Base-by-base conservation (phyloP, 1,140 invertebrate species). In the Drosophila kurseongensis region DNA sequence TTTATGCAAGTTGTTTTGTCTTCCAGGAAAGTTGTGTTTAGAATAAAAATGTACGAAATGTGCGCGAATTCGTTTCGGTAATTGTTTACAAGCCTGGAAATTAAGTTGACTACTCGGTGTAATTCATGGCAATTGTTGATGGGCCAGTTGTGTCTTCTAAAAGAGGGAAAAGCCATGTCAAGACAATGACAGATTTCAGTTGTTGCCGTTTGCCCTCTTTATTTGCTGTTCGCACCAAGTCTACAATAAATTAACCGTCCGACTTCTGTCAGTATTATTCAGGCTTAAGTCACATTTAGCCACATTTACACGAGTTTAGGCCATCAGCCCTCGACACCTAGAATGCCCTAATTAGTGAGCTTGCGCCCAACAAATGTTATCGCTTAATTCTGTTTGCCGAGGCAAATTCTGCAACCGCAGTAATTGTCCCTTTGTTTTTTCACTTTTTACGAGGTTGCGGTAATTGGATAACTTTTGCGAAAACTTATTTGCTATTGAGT, bases 1-100 rank as follows among this genome's bases (percentile, higher is more conserved):
- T 78, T 78, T 69, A 69, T 75, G 32, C 29, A 42, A 35, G 27
- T 50, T 63, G 27, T 65, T 52, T 65, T 72, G 40, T 41, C n/a
- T 35, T 13, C n/a, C 16, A 13, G 14, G 9, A 5, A 38, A 16
- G 16, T 29, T 67, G 59, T 41, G 45, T 16, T 65, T 36, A 14
- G 18, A 36, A 65, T 65, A 18, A n/a, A 60, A 40, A 45, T 14
- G 32, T 10, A 8, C n/a, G 1, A n/a, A 59, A 47, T 18, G 41
- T 12, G 6, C 41, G 42, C 16, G 32, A 47, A 59, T 60, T 58
- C 58, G 38, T 57, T 29, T 29, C 9, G 27, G 65, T 65, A 65
- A 67, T 67, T 65, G 45, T 66, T 42, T 27, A 42, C 59, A 36
- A 18, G 5, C 5, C 32, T 32, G 65, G 27, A 51, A 67, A 51